Evolutionary conservation across 37 sponge, comb jelly and placozoan species (phyloP), one percentile per base, ranked within the genome.

Genomic region (Hormiphora californensis): DNA sequence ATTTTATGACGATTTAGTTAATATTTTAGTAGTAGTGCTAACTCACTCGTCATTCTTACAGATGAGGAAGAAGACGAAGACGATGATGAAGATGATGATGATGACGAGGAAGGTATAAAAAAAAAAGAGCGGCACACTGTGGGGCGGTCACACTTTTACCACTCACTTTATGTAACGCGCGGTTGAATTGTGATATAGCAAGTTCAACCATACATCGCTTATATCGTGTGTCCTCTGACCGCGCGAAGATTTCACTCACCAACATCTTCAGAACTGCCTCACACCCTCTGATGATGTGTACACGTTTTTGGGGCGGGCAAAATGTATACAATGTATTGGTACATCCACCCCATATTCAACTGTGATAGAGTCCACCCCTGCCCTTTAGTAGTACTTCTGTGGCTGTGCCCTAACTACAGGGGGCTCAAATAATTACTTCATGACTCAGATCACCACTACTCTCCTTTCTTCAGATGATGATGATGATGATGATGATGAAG

Each of bases 11-110:
- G 11, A 46, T 46, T 46, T 17, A 8, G 51, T 46, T 46, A 46
- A 46, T 46, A 46, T 12, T 46, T 8, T 46, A 17, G 12, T 46
- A 46, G 51, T 12, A 46, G 51, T 17, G 8, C 51, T 46, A 46
- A 17, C 51, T 12, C 8, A 8, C 51, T 46, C 51, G 12, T 8
- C 51, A 46, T 17, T 46, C 12, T 46, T 8, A 11, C 81, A 73
- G 81, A 73, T 73, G 81, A 73, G 3, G 81, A 65, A 31, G 68
- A 73, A 7, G 81, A 73, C 23, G 81, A 73, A 4, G 81, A 73
- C 25, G 81, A 73, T 41, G 81, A 73, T 1, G 81, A 73, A 0
- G 81, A 73, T 40, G 81, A 73, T 11, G 81, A 73, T 28, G 81
- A 73, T 19, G 81, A 73, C 2, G 81, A 73, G 21, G 81, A 73